Evolutionary conservation across 2,888 invertebrate species (phyloP).

Genomic region (Bugula neritina): DNA sequence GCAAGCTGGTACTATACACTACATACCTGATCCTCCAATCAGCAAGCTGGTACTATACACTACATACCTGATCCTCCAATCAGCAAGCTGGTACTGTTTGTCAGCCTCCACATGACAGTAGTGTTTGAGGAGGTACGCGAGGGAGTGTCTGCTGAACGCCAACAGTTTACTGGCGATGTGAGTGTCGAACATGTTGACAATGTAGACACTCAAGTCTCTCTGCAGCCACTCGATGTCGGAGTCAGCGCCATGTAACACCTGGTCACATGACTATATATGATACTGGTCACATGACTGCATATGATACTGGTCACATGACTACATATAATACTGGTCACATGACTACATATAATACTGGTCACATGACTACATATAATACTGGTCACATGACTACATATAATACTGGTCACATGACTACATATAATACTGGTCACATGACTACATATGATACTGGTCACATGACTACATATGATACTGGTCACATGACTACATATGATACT

Average conservation of each 20-base stretch:
- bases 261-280: slow-evolving; percentile 33
- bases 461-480: too few relatives aligned
- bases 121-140: slow-evolving; percentile 68
- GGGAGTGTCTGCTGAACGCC: slow-evolving; percentile 64
- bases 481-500: too few relatives aligned
- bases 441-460: too few relatives aligned
- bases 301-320: too few relatives aligned
- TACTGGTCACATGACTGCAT: too few relatives aligned
- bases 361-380: neutral
- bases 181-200: slow-evolving; percentile 96
- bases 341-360: too few relatives aligned
- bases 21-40: slow-evolving; percentile 80
- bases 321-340: too few relatives aligned
- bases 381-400: neutral
- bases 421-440: too few relatives aligned
- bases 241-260: slow-evolving; percentile 88
- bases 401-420: too few relatives aligned
- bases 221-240: slow-evolving; percentile 88
- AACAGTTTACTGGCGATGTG: slow-evolving; percentile 76
- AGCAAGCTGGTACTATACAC: slow-evolving; percentile 69
- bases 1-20: slow-evolving; percentile 73
- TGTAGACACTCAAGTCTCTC: slow-evolving; percentile 84
- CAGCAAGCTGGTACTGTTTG: slow-evolving; percentile 87
- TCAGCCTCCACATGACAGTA: slow-evolving; percentile 75
- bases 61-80: slow-evolving; percentile 76